These are phyloP conservation scores for Parambassis ranga DNA, from an alignment of 2,797 vertebrate species.

Conservation along the genomic window DNA sequence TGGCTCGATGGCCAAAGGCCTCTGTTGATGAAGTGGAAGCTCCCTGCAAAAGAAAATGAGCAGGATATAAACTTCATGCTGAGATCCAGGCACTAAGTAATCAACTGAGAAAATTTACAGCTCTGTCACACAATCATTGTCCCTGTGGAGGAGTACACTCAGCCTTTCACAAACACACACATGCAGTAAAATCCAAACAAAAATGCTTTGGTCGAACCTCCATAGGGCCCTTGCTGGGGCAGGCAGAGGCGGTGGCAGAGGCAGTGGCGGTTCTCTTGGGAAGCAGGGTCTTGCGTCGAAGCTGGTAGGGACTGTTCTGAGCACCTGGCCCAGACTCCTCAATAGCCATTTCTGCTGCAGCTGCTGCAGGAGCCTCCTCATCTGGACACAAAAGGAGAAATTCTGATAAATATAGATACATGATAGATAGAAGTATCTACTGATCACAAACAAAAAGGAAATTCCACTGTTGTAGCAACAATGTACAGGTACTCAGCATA, in stretches of 20 bases:
- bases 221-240: conserved; percentile 92
- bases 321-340: conserved; percentile 99
- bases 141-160: background rate
- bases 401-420: conserved; percentile 4
- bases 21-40: conserved; percentile 98
- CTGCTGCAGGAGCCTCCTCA: conserved; percentile 96
- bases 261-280: conserved; percentile 98
- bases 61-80: conserved; percentile 20
- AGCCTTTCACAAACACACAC: background rate
- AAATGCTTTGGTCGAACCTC: conserved; percentile 79
- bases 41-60: conserved; percentile 80
- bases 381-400: conserved; percentile 74
- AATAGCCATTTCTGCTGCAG: conserved; percentile 96
- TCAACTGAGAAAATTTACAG: background rate
- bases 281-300: conserved; percentile 98
- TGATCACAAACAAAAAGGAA: no score
- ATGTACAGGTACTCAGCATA: no score
- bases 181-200: background rate
- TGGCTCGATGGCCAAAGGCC: conserved; percentile 96
- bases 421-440: no score
- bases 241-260: conserved; percentile 87
- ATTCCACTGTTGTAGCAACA: no score
- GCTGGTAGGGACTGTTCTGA: conserved; percentile 99
- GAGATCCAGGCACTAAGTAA: conserved; percentile 18
- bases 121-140: conserved; percentile 22